Conservation (phyloP, 2,797 vertebrate genomes). For the Babyrousa celebensis region DNA sequence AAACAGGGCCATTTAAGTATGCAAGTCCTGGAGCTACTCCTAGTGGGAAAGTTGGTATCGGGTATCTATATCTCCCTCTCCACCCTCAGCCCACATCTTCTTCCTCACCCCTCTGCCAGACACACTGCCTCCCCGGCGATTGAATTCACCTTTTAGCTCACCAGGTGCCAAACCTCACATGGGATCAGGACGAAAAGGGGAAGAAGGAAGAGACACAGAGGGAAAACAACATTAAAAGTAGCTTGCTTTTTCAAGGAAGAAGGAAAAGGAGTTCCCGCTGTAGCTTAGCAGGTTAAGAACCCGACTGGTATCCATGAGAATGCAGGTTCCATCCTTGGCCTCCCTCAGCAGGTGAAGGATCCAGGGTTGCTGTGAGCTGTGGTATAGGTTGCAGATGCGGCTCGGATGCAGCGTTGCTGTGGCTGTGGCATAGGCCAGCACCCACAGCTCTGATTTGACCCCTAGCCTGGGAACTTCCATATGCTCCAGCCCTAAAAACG, state of each 20-base stretch:
- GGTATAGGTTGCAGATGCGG: too few species aligned
- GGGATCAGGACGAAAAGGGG: background rate
- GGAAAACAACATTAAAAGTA: background rate
- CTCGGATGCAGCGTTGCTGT: too few species aligned
- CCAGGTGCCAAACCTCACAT: background rate
- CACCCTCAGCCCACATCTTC: too few species aligned
- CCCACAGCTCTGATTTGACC: too few species aligned
- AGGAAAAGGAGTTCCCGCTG: background rate
- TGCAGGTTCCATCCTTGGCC: too few species aligned
- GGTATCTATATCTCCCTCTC: background rate
- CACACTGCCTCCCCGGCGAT: background rate
- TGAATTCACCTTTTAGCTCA: background rate
- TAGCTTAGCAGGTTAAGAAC: too few species aligned
- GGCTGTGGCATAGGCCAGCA: too few species aligned
- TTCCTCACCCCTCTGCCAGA: background rate
- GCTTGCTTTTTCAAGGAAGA: constrained; percentile 16
- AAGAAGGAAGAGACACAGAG: background rate
- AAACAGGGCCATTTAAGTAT: background rate
- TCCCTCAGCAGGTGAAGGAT: too few species aligned
- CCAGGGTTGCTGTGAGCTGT: too few species aligned
- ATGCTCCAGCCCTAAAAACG: too few species aligned
- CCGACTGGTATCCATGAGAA: too few species aligned
- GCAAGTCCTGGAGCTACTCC: background rate
- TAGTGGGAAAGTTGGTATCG: background rate
- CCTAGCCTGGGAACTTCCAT: too few species aligned